Evolutionary conservation across 2,888 invertebrate genomes (phyloP).

Genomic region (Lasioglossum vierecki): DNA sequence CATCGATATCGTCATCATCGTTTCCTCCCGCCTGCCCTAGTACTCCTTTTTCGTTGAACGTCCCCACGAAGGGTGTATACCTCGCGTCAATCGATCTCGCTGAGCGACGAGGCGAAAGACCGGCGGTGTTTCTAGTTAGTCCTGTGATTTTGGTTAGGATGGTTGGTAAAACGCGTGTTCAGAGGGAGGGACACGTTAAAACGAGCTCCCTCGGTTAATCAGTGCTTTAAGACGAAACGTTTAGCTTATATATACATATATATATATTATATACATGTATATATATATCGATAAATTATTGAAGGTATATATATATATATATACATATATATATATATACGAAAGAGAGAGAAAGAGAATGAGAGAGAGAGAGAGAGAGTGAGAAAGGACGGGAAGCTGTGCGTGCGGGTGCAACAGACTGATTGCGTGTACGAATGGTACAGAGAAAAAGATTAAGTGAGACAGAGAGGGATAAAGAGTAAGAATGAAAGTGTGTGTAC

Average conservation of each 20-base stretch:
- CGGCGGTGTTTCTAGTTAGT: constrained; percentile 83
- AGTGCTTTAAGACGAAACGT: constrained; percentile 84
- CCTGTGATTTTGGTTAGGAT: constrained; percentile 84
- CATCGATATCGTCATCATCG: not conserved
- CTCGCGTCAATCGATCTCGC: constrained; percentile 57
- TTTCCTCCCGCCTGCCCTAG: constrained; percentile 35
- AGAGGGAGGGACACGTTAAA: constrained; percentile 83
- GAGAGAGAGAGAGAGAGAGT: not conserved
- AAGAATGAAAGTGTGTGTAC: not conserved
- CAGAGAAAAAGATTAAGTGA: not conserved
- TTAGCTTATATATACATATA: constrained; percentile 78
- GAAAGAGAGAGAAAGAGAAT: not conserved
- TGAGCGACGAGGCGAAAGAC: constrained; percentile 73
- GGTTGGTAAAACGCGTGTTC: constrained; percentile 80
- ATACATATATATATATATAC: constrained; percentile 28
- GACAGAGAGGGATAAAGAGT: constrained; percentile 33
- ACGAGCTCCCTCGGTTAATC: constrained; percentile 84
- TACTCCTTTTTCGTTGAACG: constrained; percentile 40
- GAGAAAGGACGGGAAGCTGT: not conserved
- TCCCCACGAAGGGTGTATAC: constrained; percentile 50
- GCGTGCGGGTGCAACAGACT: constrained; percentile 22
- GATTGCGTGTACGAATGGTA: not conserved
- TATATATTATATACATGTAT: constrained; percentile 46
- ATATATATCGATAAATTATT: constrained; percentile 79
- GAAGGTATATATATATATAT: constrained; percentile 65